phyloP scores from a whole-genome alignment of 2,888 invertebrate species.

The Dendrolimus houi region DNA sequence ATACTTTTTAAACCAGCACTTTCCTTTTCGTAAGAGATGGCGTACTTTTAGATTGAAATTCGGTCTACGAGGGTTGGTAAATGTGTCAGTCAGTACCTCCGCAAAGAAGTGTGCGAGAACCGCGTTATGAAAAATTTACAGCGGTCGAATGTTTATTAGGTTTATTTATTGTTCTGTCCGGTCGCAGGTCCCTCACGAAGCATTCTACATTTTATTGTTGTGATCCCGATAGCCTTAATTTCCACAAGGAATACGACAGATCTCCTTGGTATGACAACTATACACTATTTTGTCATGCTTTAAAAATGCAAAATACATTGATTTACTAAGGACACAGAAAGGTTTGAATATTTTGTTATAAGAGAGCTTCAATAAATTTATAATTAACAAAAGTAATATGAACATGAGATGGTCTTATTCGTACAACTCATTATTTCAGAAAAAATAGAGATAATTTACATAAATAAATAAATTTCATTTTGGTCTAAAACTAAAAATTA shows the following conservation, averaged over 20 bases:
- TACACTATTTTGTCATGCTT: no score
- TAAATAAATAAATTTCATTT: no score
- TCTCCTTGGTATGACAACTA: not conserved
- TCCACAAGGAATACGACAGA: not conserved
- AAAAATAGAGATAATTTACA: no score
- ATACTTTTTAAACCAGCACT: no score
- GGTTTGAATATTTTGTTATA: no score
- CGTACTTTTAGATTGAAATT: not conserved
- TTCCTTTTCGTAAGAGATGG: not conserved
- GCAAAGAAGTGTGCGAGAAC: not conserved
- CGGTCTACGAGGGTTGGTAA: not conserved
- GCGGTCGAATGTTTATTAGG: slow-evolving; percentile 1
- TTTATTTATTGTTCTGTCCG: slow-evolving; percentile 3
- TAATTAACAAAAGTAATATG: no score
- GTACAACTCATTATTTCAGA: no score
- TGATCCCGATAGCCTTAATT: not conserved
- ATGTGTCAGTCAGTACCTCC: not conserved
- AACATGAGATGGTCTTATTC: no score
- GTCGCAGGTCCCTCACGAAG: slow-evolving; percentile 8
- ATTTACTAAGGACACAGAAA: no score
- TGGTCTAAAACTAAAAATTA: no score
- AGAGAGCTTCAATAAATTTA: no score
- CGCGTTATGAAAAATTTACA: slow-evolving; percentile 1
- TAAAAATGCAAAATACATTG: no score
- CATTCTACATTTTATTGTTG: not conserved